A percentile compares a stretch with the other conserved stretches of the same genome.
phyloP scores from a whole-genome alignment of 1,140 invertebrate species.

The Aporrectodea caliginosa region DNA sequence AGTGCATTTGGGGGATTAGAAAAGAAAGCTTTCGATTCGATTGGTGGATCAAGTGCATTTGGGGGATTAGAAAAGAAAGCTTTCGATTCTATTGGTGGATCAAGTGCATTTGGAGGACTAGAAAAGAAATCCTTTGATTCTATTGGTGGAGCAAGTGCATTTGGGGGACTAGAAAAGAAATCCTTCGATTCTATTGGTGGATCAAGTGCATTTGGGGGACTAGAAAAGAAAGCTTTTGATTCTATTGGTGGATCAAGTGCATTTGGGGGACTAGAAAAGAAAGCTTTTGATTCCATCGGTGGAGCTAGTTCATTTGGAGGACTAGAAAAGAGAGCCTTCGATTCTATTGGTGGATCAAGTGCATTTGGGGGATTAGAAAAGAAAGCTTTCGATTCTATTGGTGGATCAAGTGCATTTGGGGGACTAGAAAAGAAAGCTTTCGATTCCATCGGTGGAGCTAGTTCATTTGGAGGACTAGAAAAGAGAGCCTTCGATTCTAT shows the following conservation, averaged over 20 bases:
- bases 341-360: slow-evolving; percentile 10
- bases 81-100: slow-evolving; percentile 21
- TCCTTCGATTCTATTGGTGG: neutral
- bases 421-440: slow-evolving; percentile 13
- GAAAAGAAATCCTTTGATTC: slow-evolving; percentile 25
- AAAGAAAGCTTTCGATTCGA: slow-evolving; percentile 14
- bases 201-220: slow-evolving; percentile 22
- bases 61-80: slow-evolving; percentile 20
- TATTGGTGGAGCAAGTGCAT: slow-evolving; percentile 29
- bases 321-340: slow-evolving; percentile 24
- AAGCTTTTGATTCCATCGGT: slow-evolving; percentile 22
- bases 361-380: slow-evolving; percentile 25
- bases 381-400: slow-evolving; percentile 26
- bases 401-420: too few relatives aligned
- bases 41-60: slow-evolving; percentile 11
- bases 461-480: slow-evolving; percentile 17
- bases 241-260: slow-evolving; percentile 14
- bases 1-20: slow-evolving; percentile 22
- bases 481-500: slow-evolving; percentile 23
- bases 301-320: slow-evolving; percentile 17
- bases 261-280: slow-evolving; percentile 25
- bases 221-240: slow-evolving; percentile 27
- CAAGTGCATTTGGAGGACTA: slow-evolving; percentile 20
- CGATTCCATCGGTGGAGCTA: slow-evolving; percentile 10
- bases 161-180: slow-evolving; percentile 25